Evolutionary conservation across 2,113 vertebrate genomes (phyloP).

Genomic region (Pithys albifrons): DNA sequence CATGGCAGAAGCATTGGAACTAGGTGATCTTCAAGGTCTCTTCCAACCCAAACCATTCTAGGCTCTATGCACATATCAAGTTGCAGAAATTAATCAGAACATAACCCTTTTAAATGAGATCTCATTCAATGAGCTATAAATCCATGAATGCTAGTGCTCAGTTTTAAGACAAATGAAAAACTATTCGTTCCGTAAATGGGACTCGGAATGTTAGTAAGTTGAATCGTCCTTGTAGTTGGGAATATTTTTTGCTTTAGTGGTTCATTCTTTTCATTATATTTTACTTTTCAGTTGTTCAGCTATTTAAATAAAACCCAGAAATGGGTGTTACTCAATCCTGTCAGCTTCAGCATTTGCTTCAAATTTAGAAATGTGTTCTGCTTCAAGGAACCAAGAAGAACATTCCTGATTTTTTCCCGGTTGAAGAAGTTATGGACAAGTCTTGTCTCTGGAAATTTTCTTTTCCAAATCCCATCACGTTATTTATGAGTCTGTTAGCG

Average conservation of each 20-base stretch:
- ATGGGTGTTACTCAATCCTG: background rate
- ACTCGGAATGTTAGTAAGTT: background rate
- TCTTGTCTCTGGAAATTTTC: conserved; percentile 36
- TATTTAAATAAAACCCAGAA: conserved; percentile 47
- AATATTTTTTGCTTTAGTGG: background rate
- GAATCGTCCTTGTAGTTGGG: background rate
- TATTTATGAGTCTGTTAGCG: conserved; percentile 1
- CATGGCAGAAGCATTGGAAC: background rate
- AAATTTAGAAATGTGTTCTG: conserved; percentile 14
- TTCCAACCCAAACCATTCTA: background rate
- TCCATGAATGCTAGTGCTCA: background rate
- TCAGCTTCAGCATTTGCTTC: conserved; percentile 39
- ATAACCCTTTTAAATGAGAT: background rate
- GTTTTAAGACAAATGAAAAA: background rate
- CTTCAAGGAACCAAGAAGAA: background rate
- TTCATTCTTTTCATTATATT: conserved; percentile 25
- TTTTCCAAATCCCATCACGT: background rate
- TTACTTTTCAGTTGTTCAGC: background rate
- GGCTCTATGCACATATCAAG: background rate
- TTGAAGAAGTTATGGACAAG: background rate
- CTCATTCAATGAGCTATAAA: background rate
- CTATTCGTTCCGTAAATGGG: background rate
- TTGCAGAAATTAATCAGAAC: background rate
- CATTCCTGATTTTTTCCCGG: conserved; percentile 1
- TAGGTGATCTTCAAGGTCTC: background rate